Base-by-base conservation (phyloP, 2,888 invertebrate species). In the Heliconius sara region DNA sequence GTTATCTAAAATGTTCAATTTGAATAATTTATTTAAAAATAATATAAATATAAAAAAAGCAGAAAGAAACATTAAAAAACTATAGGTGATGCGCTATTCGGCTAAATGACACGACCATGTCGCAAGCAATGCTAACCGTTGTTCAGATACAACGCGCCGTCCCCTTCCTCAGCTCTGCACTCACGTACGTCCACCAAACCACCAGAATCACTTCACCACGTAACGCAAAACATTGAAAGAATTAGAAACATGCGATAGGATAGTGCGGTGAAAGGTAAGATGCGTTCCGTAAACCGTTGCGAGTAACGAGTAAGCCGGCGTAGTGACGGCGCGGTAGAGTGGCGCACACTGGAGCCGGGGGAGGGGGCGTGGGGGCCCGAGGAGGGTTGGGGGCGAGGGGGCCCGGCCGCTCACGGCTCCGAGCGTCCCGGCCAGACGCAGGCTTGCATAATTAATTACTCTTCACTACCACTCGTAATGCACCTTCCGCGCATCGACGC, bases 391-490 rank as follows among this genome's bases (percentile, higher is more conserved):
- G 88, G 84, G 84, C 79, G 34, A 39, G 34, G 9, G 9, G 34
- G 72, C 67, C 82, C 82, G 80, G 81, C 80, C 80, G 16, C 47
- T 47, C 16, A 19, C 52, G 76, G 77, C 84, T 77, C 75, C 80
- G 84, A 81, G 79, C 81, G 83, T 85, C 84, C 84, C 83, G 88
- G 89, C 91, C 92, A 93, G 93, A 93, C 92, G 91, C 91, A 86
- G 89, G 91, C 91, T 92, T 93, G 92, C 93, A 94, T 94, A 93
- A 93, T 93, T 93, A 92, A 92, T 93, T 90, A 91, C 87, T 91
- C 90, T 91, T 91, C 88, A 91, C 91, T 84, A 84, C 83, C 84
- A 84, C 83, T 84, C 84, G 84, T 83, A 89, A 88, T 91, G 91
- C 91, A 88, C 89, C 90, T 93, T 93, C 91, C 91, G 89, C 85